Conservation (phyloP, 2,113 vertebrate species). For the Speoplatyrhinus poulsoni region DNA sequence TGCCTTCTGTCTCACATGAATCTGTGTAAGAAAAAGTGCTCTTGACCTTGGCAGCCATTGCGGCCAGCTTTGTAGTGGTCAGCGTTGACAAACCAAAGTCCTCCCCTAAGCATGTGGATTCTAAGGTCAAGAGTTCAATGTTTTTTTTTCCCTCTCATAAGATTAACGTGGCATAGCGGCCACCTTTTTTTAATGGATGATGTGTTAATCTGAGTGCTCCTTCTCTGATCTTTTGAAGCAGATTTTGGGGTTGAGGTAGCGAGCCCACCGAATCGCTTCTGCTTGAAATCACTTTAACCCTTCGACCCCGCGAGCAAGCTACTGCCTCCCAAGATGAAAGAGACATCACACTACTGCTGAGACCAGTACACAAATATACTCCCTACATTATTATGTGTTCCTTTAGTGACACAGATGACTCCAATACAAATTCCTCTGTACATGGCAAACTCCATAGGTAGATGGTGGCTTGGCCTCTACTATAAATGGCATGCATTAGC, state of each 20-base stretch:
- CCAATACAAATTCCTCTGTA: too few relatives aligned
- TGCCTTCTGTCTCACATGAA: conserved; percentile 38
- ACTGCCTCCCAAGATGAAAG: conserved; percentile 38
- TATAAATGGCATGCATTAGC: too few relatives aligned
- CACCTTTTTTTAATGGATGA: conserved; percentile 53
- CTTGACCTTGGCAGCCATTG: conserved; percentile 31
- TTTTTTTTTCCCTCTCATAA: conserved; percentile 47
- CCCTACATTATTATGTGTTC: too few relatives aligned
- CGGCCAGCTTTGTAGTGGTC: conserved; percentile 69
- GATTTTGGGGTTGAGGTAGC: conserved; percentile 44
- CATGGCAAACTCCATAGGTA: background rate
- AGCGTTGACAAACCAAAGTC: conserved; percentile 74
- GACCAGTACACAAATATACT: too few relatives aligned
- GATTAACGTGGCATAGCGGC: conserved; percentile 52
- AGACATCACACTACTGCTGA: background rate
- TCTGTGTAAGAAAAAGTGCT: conserved; percentile 30
- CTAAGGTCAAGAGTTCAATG: conserved; percentile 50
- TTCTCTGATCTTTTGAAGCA: conserved; percentile 61
- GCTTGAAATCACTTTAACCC: conserved; percentile 59
- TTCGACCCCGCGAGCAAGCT: conserved; percentile 30
- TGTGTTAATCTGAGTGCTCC: conserved; percentile 57
- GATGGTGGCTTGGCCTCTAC: background rate
- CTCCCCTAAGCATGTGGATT: conserved; percentile 54
- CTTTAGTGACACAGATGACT: too few relatives aligned
- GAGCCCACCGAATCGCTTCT: conserved; percentile 38